Conservation (phyloP, 2,888 invertebrate species). For the Seira sanloemensis region DNA sequence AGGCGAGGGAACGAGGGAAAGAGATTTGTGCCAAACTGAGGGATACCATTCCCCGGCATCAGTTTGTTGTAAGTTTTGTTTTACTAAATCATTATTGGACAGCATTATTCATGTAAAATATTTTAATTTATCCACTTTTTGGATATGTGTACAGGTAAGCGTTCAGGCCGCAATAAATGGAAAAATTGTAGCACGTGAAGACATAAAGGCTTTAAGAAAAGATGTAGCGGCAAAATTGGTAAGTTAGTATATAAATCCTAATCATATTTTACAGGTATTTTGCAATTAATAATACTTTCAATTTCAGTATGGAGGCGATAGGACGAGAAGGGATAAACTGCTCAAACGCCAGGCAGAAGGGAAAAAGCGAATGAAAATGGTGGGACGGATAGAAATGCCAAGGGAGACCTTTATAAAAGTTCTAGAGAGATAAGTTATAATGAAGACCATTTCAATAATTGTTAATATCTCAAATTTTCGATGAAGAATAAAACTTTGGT, state of each 20-base stretch:
- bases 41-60: constrained; percentile 91
- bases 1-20: constrained; percentile 81
- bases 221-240: constrained; percentile 96
- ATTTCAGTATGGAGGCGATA: constrained; percentile 92
- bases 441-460: not conserved
- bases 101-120: not conserved
- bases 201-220: constrained; percentile 90
- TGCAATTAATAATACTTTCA: constrained; percentile 33
- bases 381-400: constrained; percentile 94
- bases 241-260: constrained; percentile 75
- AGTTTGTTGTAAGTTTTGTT: constrained; percentile 79
- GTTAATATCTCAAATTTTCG: no score
- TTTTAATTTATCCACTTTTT: constrained; percentile 12
- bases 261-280: not conserved
- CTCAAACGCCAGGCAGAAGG: constrained; percentile 93
- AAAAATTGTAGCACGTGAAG: constrained; percentile 90
- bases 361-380: constrained; percentile 93
- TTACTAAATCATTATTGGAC: not conserved
- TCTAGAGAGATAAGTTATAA: constrained; percentile 79
- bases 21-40: constrained; percentile 85
- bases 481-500: no score
- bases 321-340: constrained; percentile 91
- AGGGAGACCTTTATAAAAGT: constrained; percentile 95
- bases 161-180: constrained; percentile 89
- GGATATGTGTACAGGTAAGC: constrained; percentile 79